Evolutionary conservation across 1,140 invertebrate genomes (phyloP), one percentile per base, ranked within the genome.

Genomic region (Dermatophagoides farinae): DNA sequence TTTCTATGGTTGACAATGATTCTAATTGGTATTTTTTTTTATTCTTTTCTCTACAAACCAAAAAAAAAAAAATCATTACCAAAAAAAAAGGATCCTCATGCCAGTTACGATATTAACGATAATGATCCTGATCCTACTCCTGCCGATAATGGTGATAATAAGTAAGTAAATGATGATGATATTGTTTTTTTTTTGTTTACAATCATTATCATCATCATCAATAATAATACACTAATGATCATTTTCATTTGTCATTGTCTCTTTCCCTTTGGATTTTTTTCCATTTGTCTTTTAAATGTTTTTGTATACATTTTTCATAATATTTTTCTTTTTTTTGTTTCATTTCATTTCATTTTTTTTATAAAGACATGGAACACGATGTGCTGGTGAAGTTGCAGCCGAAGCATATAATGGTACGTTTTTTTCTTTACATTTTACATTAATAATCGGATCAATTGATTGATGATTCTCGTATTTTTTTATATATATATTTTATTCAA

Each of bases 341-440:
- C 16, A 60, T 11, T 14, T 14, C 10, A 46, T 16, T 44, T 14
- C 9, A 12, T 37, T 16, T 50, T n/a, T n/a, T n/a, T n/a, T 44
- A 61, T 14, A 18, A 16, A 70, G 75, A 66, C 90, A 95, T 73
- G 90, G 90, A 10, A 96, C 92, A 4, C 75, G 91, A 67, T 97
- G 92, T 73, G 92, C 92, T 12, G 93, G 92, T 1, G 93, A 97
- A 77, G 90, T 97, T n/a, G 84, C 91, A n/a, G 91, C 90, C 16
- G 88, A 88, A 6, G 76, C 91, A 50, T 90, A 96, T 75, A 97
- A 97, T 73, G 89, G 58, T 60, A 60, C 6, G 12, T 39, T 41
- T 50, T 22, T 25, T n/a, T n/a, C 16, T 20, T 5, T 50, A 50
- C 12, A 2, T 43, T 50, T 25, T 50, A 4, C 2, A 31, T 4